phyloP scores from a whole-genome alignment of 2,888 invertebrate genomes.

The Phengaris alcon region DNA sequence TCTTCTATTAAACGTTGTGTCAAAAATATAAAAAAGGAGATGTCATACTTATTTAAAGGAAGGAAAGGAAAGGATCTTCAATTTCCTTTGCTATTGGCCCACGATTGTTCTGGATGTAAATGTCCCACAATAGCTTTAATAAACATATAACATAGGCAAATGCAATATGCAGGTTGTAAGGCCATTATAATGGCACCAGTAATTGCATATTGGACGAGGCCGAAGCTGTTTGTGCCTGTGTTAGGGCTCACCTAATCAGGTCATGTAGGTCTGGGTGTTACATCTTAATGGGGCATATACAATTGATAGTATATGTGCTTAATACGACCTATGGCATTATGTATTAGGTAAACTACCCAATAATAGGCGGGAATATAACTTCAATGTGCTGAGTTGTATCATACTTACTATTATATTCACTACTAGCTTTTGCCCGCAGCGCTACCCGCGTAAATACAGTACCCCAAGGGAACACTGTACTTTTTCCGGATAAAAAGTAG shows the following conservation, averaged over 20 bases:
- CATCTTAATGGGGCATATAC: conserved; percentile 25
- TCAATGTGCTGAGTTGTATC: not conserved
- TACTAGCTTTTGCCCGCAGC: no score
- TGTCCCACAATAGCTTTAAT: conserved; percentile 19
- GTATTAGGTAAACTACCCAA: conserved; percentile 19
- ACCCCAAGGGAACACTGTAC: no score
- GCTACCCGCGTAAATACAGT: no score
- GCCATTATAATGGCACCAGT: conserved; percentile 25
- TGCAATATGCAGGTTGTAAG: conserved; percentile 26
- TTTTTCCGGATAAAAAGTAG: no score
- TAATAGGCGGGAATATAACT: conserved; percentile 1
- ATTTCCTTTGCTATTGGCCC: not conserved
- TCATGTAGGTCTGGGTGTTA: conserved; percentile 20
- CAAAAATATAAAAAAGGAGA: no score
- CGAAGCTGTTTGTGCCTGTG: conserved; percentile 18
- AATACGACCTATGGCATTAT: not conserved
- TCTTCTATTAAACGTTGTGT: no score
- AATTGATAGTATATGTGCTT: conserved; percentile 14
- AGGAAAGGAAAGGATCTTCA: not conserved
- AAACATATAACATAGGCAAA: conserved; percentile 27
- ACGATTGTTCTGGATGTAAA: conserved; percentile 11
- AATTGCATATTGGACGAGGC: conserved; percentile 25
- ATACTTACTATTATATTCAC: not conserved
- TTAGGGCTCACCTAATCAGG: conserved; percentile 25
- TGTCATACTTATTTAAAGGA: no score